phyloP scores from a whole-genome alignment of 2,888 invertebrate genomes.

The Coecobrya sp. region DNA sequence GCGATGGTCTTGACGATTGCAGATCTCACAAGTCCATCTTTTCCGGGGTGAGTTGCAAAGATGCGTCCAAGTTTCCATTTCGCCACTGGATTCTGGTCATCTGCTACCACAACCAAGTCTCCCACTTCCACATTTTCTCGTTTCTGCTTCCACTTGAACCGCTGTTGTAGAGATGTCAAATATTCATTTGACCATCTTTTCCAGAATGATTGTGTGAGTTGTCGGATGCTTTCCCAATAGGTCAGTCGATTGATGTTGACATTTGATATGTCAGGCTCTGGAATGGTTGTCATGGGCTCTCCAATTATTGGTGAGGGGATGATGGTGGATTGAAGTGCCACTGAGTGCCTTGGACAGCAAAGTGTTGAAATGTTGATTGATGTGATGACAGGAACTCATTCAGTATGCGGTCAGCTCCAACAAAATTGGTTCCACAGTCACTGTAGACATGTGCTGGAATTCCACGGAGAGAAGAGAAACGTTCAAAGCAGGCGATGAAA shows the following conservation, averaged over 20 bases:
- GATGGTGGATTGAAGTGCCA: no score
- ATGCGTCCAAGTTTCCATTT: not conserved
- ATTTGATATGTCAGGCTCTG: not conserved
- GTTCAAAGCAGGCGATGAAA: not conserved
- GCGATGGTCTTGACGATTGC: conserved; percentile 85
- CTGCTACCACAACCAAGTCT: not conserved
- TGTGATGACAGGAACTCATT: no score
- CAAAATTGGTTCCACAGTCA: not conserved
- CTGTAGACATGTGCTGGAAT: not conserved
- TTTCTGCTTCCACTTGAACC: not conserved
- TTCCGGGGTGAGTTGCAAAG: not conserved
- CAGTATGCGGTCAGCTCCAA: not conserved
- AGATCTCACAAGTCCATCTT: not conserved
- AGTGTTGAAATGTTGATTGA: not conserved
- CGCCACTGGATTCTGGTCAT: not conserved
- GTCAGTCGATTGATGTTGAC: not conserved
- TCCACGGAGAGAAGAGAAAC: not conserved
- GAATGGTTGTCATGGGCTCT: no score
- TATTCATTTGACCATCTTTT: not conserved
- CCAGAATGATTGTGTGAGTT: not conserved
- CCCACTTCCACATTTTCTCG: not conserved
- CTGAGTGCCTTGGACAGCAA: not conserved
- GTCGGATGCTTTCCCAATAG: not conserved
- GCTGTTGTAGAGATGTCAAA: not conserved
- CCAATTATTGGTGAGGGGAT: no score